A percentile compares a stretch with the other conserved stretches of the same genome.
phyloP scores from a whole-genome alignment of 2,113 vertebrate species.

The Castor canadensis region DNA sequence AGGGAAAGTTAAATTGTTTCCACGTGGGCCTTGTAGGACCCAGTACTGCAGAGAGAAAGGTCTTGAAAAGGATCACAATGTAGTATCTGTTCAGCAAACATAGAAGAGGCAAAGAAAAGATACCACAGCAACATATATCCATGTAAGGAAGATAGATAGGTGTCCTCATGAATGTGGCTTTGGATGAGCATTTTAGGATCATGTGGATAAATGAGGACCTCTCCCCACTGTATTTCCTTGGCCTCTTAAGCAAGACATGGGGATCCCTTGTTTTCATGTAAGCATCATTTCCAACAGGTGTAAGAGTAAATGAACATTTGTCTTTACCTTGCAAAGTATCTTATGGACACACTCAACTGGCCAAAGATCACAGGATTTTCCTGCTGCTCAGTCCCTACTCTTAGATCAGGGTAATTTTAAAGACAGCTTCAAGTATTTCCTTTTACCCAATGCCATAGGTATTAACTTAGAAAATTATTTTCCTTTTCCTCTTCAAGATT shows the following conservation, averaged over 20 bases:
- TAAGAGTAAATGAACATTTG: background rate
- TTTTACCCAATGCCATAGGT: background rate
- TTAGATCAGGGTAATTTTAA: background rate
- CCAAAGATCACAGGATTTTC: background rate
- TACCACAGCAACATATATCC: accelerated
- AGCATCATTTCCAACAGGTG: background rate
- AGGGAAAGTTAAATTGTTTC: background rate
- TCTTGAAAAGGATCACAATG: background rate
- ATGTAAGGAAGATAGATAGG: background rate
- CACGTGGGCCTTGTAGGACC: background rate
- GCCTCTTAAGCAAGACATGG: background rate
- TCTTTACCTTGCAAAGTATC: background rate
- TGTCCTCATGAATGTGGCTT: background rate
- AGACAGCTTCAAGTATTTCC: background rate
- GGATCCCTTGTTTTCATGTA: background rate
- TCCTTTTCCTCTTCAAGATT: slow-evolving; percentile 1
- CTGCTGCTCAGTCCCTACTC: background rate
- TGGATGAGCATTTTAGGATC: background rate
- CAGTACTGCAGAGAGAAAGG: background rate
- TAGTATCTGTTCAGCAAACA: background rate
- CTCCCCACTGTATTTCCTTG: background rate
- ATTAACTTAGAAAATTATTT: background rate
- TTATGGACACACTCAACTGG: background rate
- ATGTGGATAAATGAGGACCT: background rate
- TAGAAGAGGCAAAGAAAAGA: background rate